Base-by-base conservation (phyloP, 1,140 invertebrate genomes). In the Ooceraea biroi region DNA sequence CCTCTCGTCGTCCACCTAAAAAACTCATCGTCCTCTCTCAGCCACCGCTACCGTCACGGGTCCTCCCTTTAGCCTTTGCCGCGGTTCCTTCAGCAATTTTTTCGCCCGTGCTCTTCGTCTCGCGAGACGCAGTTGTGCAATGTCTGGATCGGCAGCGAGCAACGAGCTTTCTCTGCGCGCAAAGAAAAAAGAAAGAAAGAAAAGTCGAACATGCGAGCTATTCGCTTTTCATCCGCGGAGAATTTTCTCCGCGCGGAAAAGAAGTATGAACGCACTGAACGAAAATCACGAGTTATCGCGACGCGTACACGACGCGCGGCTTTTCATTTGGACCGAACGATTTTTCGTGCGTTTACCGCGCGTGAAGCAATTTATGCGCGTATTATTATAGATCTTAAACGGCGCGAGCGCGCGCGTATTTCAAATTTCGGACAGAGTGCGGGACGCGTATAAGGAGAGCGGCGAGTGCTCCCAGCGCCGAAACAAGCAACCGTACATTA, bases 401-500 rank as follows among this genome's bases (percentile, higher is more conserved):
- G 65, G 65, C 63, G 63, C 76, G 41, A 48, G 65, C 50, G 68
- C 52, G 69, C 74, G 69, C 57, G 76, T 71, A 44, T 80, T 57
- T 80, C 36, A 80, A 71, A 80, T 80, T 80, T 80, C 65, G 76
- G 65, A 50, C 22, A 22, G 63, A 69, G 69, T 46, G 76, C 76
- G 76, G 52, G 76, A 80, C 52, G 4, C 69, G 63, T 71, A 71
- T 71, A 78, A 78, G 76, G 65, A 71, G 50, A 55, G 65, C 76
- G 65, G 50, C 27, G 65, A 50, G 65, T 30, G 65, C 41, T 80
- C 76, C 57, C 50, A 57, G 76, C 36, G 36, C 76, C 41, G 65
- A 80, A 80, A 80, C 76, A 65, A 80, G 65, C 76, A 71, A 30
- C 76, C 65, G 41, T 63, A 55, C 22, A 76, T 86, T 84, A 74